Evolutionary conservation across 2,113 vertebrate species (phyloP).

Genomic region (Podarcis cretensis): DNA sequence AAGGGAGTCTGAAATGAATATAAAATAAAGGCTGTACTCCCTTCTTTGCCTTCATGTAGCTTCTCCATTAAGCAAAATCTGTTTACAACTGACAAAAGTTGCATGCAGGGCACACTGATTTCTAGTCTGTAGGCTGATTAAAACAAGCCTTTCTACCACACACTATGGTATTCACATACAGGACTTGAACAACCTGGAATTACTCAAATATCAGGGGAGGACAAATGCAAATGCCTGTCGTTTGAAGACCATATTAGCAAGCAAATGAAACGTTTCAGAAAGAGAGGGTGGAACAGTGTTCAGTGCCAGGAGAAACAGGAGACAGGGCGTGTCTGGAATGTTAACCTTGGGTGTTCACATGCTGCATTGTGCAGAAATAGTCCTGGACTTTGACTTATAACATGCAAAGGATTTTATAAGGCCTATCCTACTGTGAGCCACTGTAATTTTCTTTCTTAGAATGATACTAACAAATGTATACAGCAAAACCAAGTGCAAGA

Average conservation of each 20-base stretch:
- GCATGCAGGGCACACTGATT: not conserved
- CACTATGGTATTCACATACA: not conserved
- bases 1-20: not conserved
- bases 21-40: not conserved
- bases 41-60: not conserved
- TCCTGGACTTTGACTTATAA: fast-evolving
- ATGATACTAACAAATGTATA: not conserved
- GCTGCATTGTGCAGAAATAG: not conserved
- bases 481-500: not conserved
- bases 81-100: not conserved
- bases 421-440: not conserved
- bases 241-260: not conserved
- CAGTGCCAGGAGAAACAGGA: not conserved
- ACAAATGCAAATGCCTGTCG: not conserved
- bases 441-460: not conserved
- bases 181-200: not conserved
- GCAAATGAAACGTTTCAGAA: not conserved
- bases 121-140: not conserved
- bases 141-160: not conserved
- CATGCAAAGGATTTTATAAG: not conserved
- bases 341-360: not conserved
- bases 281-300: not conserved
- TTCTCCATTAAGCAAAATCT: not conserved
- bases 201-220: not conserved
- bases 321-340: not conserved